Evolutionary conservation across 30 jellyfish, hydroid and myxozoan species (phyloP).

Genomic region (Rhopilema esculentum): DNA sequence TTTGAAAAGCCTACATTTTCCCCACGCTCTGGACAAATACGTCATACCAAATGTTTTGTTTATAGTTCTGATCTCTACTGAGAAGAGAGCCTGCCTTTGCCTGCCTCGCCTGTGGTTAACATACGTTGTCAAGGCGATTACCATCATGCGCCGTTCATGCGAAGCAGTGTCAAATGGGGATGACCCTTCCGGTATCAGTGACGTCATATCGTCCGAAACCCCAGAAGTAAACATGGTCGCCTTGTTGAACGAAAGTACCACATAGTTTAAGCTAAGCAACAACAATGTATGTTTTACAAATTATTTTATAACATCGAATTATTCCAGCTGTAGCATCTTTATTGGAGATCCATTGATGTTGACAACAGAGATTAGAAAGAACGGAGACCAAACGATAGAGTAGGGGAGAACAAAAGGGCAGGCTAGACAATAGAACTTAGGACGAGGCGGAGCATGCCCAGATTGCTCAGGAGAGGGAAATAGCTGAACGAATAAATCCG

Average conservation of each 20-base stretch:
- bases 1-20: too few relatives aligned
- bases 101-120: conserved; percentile 32
- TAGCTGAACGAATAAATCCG: conserved; percentile 33
- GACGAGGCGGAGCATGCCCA: conserved; percentile 85
- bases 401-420: neutral
- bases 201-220: neutral
- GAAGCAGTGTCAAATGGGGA: conserved; percentile 15
- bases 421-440: conserved; percentile 48
- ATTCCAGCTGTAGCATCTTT: neutral
- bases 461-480: conserved; percentile 36
- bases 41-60: too few relatives aligned
- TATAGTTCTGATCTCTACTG: neutral
- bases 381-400: too few relatives aligned
- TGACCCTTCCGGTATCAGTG: neutral
- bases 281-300: neutral
- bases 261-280: neutral
- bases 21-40: neutral
- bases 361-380: too few relatives aligned
- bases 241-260: neutral
- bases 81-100: conserved; percentile 1
- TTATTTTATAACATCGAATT: neutral
- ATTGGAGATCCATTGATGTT: neutral
- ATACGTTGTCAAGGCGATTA: neutral
- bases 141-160: neutral
- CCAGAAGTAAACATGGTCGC: neutral